Conservation (phyloP, 1,140 invertebrate genomes). For the Drosophila kepulauana region DNA sequence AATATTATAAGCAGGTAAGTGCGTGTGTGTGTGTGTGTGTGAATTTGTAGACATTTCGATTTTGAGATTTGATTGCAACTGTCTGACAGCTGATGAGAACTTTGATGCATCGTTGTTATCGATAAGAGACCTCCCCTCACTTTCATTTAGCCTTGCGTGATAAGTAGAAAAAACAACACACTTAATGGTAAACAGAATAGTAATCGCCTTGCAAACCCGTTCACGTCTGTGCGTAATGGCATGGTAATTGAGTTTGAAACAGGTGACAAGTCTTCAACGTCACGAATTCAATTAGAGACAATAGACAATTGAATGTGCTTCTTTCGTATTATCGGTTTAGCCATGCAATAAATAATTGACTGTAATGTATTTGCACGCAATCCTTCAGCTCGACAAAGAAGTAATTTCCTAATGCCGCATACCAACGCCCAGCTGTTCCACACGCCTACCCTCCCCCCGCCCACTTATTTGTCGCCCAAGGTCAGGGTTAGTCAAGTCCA, state of each 20-base stretch:
- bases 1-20: neutral
- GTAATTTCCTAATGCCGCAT: slow-evolving; percentile 27
- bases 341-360: slow-evolving; percentile 35
- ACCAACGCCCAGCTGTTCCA: neutral
- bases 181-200: neutral
- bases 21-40: neutral
- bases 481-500: slow-evolving; percentile 23
- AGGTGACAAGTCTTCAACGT: slow-evolving; percentile 22
- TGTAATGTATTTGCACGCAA: slow-evolving; percentile 5
- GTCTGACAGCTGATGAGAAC: slow-evolving; percentile 32
- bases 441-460: neutral
- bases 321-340: slow-evolving; percentile 17
- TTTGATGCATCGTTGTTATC: slow-evolving; percentile 19
- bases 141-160: slow-evolving; percentile 20
- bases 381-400: slow-evolving; percentile 13
- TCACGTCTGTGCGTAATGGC: neutral
- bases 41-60: slow-evolving; percentile 2
- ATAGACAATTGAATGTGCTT: slow-evolving; percentile 29
- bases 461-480: slow-evolving; percentile 1
- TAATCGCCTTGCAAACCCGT: slow-evolving; percentile 7
- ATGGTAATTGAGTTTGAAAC: slow-evolving; percentile 1
- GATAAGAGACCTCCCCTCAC: slow-evolving; percentile 18
- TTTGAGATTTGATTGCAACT: slow-evolving; percentile 19
- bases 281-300: slow-evolving; percentile 35
- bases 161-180: slow-evolving; percentile 8